Conservation (phyloP, 2,888 invertebrate species). For the Coronaproctus castanopsis region DNA sequence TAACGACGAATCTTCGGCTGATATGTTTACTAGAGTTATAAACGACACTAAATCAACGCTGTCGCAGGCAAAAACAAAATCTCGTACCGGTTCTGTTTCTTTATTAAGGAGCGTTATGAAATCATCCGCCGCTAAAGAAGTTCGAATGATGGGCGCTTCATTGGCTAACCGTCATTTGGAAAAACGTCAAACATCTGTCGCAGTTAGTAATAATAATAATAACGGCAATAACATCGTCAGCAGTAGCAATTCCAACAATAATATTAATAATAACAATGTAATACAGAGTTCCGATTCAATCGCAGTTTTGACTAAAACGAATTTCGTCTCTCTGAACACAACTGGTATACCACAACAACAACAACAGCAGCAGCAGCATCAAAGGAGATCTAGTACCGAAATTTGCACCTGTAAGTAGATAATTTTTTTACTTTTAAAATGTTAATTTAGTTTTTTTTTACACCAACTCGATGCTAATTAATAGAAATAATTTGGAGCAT, state of each 20-base stretch:
- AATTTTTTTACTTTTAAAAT: background rate
- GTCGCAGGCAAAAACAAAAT: conserved; percentile 11
- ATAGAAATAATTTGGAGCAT: too few species aligned
- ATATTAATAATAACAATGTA: too few species aligned
- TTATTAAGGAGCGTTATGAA: conserved; percentile 22
- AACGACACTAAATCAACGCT: conserved; percentile 8
- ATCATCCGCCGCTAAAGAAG: conserved; percentile 23
- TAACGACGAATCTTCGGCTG: conserved; percentile 4
- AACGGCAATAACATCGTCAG: background rate
- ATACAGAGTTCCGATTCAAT: too few species aligned
- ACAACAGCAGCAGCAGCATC: background rate
- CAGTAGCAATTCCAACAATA: too few species aligned
- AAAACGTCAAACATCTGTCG: background rate
- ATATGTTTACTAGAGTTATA: conserved; percentile 13
- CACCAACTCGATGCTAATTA: too few species aligned
- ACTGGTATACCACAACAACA: background rate
- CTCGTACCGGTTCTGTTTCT: conserved; percentile 15
- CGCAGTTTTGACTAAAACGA: too few species aligned
- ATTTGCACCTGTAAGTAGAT: conserved; percentile 3
- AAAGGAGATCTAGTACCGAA: conserved; percentile 9
- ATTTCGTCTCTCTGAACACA: too few species aligned
- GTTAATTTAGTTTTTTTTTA: background rate
- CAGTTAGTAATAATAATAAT: background rate
- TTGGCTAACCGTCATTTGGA: conserved; percentile 7
- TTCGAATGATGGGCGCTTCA: conserved; percentile 18